These are phyloP conservation scores for Crotalus horridus DNA, from an alignment of 2,113 vertebrate species.

Conservation along the genomic window DNA sequence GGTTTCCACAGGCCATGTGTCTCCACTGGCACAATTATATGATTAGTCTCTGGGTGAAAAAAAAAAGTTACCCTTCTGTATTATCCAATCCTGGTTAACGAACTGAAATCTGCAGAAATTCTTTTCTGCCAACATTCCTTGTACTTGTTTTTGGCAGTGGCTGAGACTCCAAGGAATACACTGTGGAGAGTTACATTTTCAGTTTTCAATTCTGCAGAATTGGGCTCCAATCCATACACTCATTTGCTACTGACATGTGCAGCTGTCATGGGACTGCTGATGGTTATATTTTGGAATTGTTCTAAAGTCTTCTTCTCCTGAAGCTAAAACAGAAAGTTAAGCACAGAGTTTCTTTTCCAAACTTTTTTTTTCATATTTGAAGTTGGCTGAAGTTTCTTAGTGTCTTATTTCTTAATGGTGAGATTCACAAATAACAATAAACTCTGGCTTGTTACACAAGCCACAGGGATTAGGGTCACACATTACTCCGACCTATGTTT, in stretches of 20 bases:
- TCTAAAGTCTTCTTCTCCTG: neutral
- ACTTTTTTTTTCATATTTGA: neutral
- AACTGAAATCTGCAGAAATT: neutral
- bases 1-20: neutral
- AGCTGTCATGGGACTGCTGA: neutral
- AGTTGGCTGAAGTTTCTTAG: neutral
- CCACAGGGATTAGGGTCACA: neutral
- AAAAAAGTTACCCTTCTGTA: neutral
- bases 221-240: neutral
- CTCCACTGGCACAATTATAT: neutral
- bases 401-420: neutral
- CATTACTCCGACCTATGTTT: neutral
- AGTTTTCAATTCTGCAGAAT: neutral
- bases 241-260: neutral
- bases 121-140: neutral
- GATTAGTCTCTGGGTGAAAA: neutral
- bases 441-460: neutral
- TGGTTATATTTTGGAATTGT: neutral
- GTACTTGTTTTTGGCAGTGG: neutral
- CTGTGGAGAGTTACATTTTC: neutral
- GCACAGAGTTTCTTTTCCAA: neutral
- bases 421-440: neutral
- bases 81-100: neutral
- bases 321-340: neutral
- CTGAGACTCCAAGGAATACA: neutral